Evolutionary conservation across 2,888 invertebrate species (phyloP).

Genomic region (Drosophila eohydei): DNA sequence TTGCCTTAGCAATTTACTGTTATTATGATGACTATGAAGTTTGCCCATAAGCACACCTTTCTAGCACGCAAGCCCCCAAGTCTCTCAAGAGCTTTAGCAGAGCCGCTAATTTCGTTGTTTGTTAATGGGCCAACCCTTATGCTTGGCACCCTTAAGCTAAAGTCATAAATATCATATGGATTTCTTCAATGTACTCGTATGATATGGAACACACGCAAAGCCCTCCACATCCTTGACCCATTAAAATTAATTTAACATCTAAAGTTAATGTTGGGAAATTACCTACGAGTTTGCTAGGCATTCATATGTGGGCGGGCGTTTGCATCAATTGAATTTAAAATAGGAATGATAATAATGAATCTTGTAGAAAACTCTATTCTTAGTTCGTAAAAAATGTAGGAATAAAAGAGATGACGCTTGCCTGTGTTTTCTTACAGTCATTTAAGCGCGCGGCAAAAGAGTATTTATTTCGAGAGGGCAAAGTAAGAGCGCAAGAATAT

Average conservation of each 20-base stretch:
- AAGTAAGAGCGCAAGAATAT: background rate
- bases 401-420: background rate
- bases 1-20: background rate
- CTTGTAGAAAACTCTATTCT: too few relatives aligned
- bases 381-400: background rate
- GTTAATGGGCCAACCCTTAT: constrained; percentile 33
- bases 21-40: constrained; percentile 2
- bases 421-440: too few relatives aligned
- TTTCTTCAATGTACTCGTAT: constrained; percentile 10
- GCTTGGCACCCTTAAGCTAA: constrained; percentile 5
- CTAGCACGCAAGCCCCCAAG: constrained; percentile 24
- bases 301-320: background rate
- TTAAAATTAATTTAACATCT: constrained; percentile 53
- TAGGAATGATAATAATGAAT: background rate
- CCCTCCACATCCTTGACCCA: constrained; percentile 55
- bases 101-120: constrained; percentile 1
- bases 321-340: background rate
- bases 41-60: background rate
- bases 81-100: background rate
- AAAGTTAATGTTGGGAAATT: constrained; percentile 22
- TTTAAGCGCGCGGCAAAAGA: background rate
- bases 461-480: background rate
- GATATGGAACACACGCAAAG: constrained; percentile 24
- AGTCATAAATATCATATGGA: constrained; percentile 24
- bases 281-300: background rate